Conservation (phyloP, 1,140 invertebrate species). For the Rhynchophorus ferrugineus region DNA sequence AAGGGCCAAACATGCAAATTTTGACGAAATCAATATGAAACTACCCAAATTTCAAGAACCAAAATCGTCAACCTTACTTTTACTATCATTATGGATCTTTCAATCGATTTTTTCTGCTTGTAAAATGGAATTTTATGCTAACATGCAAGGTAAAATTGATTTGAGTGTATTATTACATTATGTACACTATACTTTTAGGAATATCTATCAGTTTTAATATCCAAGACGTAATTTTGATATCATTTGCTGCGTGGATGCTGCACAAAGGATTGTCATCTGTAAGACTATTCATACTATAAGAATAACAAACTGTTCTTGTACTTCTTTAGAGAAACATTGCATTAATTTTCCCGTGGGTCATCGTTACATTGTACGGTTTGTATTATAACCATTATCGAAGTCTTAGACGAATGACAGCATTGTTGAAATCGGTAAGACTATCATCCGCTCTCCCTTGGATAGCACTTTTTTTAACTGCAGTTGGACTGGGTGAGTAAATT, state of each 20-base stretch:
- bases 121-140: constrained; percentile 21
- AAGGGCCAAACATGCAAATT: constrained; percentile 5
- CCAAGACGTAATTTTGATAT: constrained; percentile 21
- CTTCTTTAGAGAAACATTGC: constrained; percentile 24
- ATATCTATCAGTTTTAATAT: constrained; percentile 22
- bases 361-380: constrained; percentile 21
- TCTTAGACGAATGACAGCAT: constrained; percentile 16
- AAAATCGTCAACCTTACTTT: constrained; percentile 3
- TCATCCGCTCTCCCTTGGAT: constrained; percentile 22
- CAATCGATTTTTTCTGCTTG: constrained; percentile 24
- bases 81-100: constrained; percentile 18
- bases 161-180: background rate
- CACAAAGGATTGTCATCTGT: constrained; percentile 21
- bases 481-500: constrained; percentile 17
- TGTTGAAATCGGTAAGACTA: constrained; percentile 19
- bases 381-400: constrained; percentile 27
- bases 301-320: background rate
- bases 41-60: background rate
- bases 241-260: constrained; percentile 23
- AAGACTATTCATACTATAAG: background rate
- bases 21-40: constrained; percentile 4
- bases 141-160: constrained; percentile 18
- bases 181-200: constrained; percentile 9
- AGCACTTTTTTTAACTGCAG: constrained; percentile 16
- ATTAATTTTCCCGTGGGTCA: constrained; percentile 23